phyloP scores from a whole-genome alignment of 2,888 invertebrate genomes.

The Cosmia pyralina region DNA sequence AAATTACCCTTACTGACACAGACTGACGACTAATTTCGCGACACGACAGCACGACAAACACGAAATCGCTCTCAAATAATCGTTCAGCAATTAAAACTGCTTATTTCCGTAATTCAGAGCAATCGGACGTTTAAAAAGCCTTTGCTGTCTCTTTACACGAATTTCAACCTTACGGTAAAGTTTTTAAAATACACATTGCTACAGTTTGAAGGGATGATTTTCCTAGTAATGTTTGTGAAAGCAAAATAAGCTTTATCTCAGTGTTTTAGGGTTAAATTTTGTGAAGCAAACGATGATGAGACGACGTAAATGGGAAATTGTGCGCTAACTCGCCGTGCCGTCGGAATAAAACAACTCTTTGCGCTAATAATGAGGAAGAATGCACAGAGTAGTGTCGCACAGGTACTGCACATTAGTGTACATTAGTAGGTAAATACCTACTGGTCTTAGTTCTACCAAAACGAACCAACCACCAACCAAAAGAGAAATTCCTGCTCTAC shows the following conservation, averaged over 20 bases:
- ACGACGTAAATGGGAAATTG: constrained; percentile 88
- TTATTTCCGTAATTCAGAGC: constrained; percentile 88
- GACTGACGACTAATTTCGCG: constrained; percentile 65
- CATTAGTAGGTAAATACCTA: no score
- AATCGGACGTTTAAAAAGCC: constrained; percentile 82
- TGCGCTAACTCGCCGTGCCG: constrained; percentile 85
- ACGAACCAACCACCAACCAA: not conserved
- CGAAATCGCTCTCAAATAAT: constrained; percentile 83
- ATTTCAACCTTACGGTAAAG: constrained; percentile 48
- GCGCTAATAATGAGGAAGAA: constrained; percentile 88
- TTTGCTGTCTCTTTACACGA: constrained; percentile 63
- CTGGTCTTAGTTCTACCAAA: not conserved
- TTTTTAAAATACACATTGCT: constrained; percentile 47
- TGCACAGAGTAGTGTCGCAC: constrained; percentile 35
- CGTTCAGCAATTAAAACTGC: constrained; percentile 86
- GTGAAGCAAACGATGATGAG: constrained; percentile 72
- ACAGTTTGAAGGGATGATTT: constrained; percentile 64
- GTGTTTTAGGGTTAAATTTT: constrained; percentile 67
- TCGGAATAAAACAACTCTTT: constrained; percentile 89
- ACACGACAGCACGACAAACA: constrained; percentile 72
- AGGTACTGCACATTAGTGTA: constrained; percentile 18
- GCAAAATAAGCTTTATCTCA: constrained; percentile 65
- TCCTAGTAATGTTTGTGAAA: constrained; percentile 49
- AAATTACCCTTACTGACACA: constrained; percentile 41
- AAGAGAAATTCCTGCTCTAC: no score